phyloP scores from a whole-genome alignment of 2,888 invertebrate species.

The Dryococelus australis region DNA sequence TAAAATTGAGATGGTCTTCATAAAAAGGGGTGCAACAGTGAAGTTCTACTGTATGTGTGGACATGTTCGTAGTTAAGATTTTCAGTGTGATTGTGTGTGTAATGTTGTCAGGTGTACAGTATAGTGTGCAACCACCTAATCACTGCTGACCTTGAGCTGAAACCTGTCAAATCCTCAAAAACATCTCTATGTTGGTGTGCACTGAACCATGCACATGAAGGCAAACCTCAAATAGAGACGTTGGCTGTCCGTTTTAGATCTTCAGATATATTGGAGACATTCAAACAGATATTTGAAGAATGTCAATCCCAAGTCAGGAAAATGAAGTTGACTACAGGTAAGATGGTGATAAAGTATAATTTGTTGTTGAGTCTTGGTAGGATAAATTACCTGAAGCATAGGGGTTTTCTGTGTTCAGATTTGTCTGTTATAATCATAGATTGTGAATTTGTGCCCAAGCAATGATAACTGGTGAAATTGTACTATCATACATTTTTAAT shows the following conservation, averaged over 20 bases:
- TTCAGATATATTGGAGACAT: slow-evolving; percentile 65
- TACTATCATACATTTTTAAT: no score
- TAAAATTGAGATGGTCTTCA: no score
- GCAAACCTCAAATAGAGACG: slow-evolving; percentile 69
- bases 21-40: no score
- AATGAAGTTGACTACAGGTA: background rate
- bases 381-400: no score
- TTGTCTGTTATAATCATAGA: no score
- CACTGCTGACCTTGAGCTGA: slow-evolving; percentile 67
- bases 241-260: slow-evolving; percentile 84
- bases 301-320: slow-evolving; percentile 37
- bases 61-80: no score
- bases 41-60: no score
- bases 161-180: slow-evolving; percentile 70
- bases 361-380: no score
- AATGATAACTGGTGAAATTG: no score
- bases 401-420: no score
- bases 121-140: slow-evolving; percentile 79
- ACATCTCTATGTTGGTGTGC: slow-evolving; percentile 83
- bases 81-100: no score
- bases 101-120: slow-evolving; percentile 68
- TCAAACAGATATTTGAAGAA: slow-evolving; percentile 64
- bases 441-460: no score
- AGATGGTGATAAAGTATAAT: background rate
- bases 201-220: slow-evolving; percentile 78